Evolutionary conservation across 2,113 vertebrate genomes (phyloP).

Genomic region (Tachuris rubrigastra): DNA sequence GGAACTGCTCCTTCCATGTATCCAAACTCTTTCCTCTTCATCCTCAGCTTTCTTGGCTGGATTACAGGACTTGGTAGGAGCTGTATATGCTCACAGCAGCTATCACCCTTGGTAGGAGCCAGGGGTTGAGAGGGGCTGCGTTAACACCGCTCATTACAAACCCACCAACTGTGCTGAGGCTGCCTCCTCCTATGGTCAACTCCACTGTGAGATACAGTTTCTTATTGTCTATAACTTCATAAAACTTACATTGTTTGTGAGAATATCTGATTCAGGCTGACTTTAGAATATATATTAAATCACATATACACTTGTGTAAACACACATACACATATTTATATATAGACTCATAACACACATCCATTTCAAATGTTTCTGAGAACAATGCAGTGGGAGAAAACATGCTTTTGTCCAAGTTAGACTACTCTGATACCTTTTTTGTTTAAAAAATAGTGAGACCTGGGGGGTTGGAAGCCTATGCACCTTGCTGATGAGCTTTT

Average conservation of each 20-base stretch:
- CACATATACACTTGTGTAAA: fast-evolving
- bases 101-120: not conserved
- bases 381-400: not conserved
- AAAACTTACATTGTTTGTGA: not conserved
- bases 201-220: not conserved
- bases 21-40: not conserved
- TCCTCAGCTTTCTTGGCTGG: not conserved
- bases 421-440: not conserved
- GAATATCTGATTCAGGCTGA: not conserved
- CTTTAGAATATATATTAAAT: not conserved
- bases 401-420: not conserved
- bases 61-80: not conserved
- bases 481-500: not conserved
- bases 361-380: not conserved
- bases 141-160: not conserved
- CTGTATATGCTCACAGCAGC: fast-evolving
- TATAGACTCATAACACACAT: not conserved
- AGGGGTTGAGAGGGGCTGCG: not conserved
- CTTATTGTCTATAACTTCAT: not conserved
- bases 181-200: not conserved
- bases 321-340: not conserved
- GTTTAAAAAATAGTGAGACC: not conserved
- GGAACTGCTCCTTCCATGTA: not conserved
- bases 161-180: too few species aligned
- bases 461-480: too few species aligned